Evolutionary conservation across 2,113 vertebrate genomes (phyloP).

Genomic region (Myotis yumanensis): DNA sequence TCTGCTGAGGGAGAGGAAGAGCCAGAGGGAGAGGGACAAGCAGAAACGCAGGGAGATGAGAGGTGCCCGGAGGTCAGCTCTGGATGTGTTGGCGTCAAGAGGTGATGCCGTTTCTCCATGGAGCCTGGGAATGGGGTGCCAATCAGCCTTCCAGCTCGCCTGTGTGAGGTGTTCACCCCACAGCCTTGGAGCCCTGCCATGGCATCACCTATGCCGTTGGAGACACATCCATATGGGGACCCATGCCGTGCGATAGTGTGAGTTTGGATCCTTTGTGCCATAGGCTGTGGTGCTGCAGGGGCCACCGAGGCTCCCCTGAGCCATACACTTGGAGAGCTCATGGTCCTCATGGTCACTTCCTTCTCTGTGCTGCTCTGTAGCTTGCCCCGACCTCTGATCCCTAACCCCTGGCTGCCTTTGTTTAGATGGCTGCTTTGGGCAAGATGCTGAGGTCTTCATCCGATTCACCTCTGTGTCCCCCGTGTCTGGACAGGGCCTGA

Average conservation of each 20-base stretch:
- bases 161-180: not conserved
- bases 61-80: not conserved
- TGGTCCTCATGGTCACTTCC: not conserved
- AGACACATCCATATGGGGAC: not conserved
- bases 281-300: not conserved
- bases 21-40: not conserved
- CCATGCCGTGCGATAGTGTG: not conserved
- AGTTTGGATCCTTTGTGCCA: not conserved
- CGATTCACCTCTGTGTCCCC: not conserved
- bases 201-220: fast-evolving
- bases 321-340: not conserved
- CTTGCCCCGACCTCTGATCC: not conserved
- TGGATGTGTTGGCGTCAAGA: not conserved
- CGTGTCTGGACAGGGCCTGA: not conserved
- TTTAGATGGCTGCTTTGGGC: not conserved
- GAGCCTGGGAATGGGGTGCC: not conserved
- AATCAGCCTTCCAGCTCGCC: not conserved
- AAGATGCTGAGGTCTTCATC: not conserved
- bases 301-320: not conserved
- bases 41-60: not conserved
- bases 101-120: not conserved
- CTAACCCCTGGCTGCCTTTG: not conserved
- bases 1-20: not conserved
- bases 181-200: fast-evolving
- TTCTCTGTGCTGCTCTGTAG: not conserved